Percentiles rank a stretch among this genome's conserved stretches.
phyloP scores from a whole-genome alignment of 2,888 invertebrate species.

The Aphidius colemani region DNA sequence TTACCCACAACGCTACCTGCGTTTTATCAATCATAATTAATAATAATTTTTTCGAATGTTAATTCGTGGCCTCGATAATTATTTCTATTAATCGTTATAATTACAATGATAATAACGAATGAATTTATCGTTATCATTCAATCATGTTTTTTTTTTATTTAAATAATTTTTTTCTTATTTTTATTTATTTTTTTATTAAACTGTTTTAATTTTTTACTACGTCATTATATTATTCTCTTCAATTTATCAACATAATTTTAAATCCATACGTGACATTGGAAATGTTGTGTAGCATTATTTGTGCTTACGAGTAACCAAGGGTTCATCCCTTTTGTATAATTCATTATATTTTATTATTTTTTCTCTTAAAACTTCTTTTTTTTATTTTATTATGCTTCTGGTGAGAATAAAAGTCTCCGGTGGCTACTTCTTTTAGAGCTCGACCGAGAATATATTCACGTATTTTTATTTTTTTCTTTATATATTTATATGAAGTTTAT shows the following conservation, averaged over 20 bases:
- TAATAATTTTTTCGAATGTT: constrained; percentile 14
- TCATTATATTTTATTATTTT: constrained; percentile 1
- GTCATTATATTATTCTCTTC: not conserved
- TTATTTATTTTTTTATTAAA: constrained; percentile 5
- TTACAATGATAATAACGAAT: constrained; percentile 23
- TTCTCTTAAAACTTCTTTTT: not conserved
- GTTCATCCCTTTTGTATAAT: constrained; percentile 1
- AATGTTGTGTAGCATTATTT: constrained; percentile 13
- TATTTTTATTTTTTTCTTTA: not conserved
- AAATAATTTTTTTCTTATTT: not conserved
- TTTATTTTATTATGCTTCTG: not conserved
- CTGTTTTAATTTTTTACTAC: not conserved
- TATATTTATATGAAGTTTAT: too few species aligned
- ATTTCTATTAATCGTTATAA: constrained; percentile 12
- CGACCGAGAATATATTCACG: constrained; percentile 10
- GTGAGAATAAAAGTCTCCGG: constrained; percentile 14
- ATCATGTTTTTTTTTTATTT: constrained; percentile 7
- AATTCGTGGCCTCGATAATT: constrained; percentile 17
- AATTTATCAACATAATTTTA: constrained; percentile 7
- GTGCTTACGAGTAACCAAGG: constrained; percentile 15
- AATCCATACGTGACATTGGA: constrained; percentile 13
- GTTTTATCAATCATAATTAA: constrained; percentile 9
- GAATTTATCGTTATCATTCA: constrained; percentile 22
- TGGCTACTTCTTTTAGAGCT: constrained; percentile 5
- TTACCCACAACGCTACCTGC: constrained; percentile 2